Evolutionary conservation across 1,140 invertebrate species (phyloP), one percentile per base, ranked within the genome.

Genomic region (Drosophila sechellia): DNA sequence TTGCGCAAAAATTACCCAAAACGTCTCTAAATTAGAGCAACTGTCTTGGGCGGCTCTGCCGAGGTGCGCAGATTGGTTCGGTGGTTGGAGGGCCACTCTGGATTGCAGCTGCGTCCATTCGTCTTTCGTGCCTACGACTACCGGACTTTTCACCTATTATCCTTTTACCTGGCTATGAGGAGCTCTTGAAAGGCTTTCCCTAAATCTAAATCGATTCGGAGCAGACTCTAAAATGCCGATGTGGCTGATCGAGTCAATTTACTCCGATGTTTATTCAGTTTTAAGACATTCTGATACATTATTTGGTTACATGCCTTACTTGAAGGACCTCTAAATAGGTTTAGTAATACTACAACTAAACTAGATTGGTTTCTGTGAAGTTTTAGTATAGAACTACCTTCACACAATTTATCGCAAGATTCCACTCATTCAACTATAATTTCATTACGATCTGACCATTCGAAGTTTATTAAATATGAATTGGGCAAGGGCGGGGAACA

Each of bases 21-120:
- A 65, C 53, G 56, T 64, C 57, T 79, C 79, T 83, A 81, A 84
- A 84, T 84, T 84, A 84, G 80, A 79, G 79, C 80, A 75, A 52
- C 54, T 58, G 40, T 52, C 69, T 58, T 53, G 49, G 56, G 27
- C 63, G 27, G 27, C 48, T 31, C 40, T 42, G 12, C 17, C 50
- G 35, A 39, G 42, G 35, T 56, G 39, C 40, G 49, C 49, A 31
- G 48, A 50, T 27, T 34, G 48, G 13, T 15, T 17, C 48, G 48
- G 76, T 65, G 58, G 65, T 58, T 56, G 70, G 13, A 45, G 53
- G 70, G 42, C 46, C 48, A 34, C 48, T 34, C n/a, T 15, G 48
- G 48, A 31, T 50, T 45, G 48, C 69, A 39, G 60, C 75, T 40
- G 60, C 54, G 27, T 34, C 48, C 48, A 25, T 48, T 10, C 46